phyloP scores from a whole-genome alignment of 2,888 invertebrate species.

The Drosophila nr. fundita region DNA sequence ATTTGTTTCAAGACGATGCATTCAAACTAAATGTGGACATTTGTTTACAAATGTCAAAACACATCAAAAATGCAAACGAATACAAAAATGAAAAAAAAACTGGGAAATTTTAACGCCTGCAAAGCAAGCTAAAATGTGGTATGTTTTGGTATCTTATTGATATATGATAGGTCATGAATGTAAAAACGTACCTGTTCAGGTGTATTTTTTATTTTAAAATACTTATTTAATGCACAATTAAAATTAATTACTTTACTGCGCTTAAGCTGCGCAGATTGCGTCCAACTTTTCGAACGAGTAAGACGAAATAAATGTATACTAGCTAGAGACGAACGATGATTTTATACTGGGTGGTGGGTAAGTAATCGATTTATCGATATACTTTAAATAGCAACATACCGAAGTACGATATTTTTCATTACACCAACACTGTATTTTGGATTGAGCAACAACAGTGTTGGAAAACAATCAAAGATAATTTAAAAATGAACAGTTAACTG shows the following conservation, averaged over 20 bases:
- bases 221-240: conserved; percentile 33
- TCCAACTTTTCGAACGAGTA: conserved; percentile 55
- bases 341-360: conserved; percentile 31
- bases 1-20: conserved; percentile 6
- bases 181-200: conserved; percentile 35
- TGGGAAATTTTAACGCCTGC: conserved; percentile 69
- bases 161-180: neutral
- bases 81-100: conserved; percentile 58
- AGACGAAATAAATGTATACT: conserved; percentile 57
- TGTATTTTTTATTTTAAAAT: conserved; percentile 34
- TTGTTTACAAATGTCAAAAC: conserved; percentile 59
- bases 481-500: neutral
- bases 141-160: neutral
- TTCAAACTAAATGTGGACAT: conserved; percentile 12
- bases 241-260: conserved; percentile 40
- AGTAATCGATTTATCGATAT: conserved; percentile 19
- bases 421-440: neutral
- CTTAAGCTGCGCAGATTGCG: conserved; percentile 54
- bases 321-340: conserved; percentile 31
- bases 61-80: conserved; percentile 55
- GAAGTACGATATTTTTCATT: neutral
- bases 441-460: neutral
- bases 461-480: neutral
- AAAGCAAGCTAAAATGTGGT: neutral
- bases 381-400: neutral